Evolutionary conservation across 2,888 invertebrate species (phyloP).

Genomic region (Erynnis tages): DNA sequence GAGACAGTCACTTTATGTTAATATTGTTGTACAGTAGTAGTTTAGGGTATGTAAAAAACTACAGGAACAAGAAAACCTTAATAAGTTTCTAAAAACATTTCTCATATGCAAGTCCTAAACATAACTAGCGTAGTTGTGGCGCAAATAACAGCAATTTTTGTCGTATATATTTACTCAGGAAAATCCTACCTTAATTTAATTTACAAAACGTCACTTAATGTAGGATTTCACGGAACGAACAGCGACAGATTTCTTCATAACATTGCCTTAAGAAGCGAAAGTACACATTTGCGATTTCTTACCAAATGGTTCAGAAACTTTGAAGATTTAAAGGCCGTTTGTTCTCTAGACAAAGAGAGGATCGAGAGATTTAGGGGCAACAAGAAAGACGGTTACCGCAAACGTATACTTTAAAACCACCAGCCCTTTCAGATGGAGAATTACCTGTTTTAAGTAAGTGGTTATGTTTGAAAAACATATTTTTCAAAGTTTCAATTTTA

Average conservation of each 20-base stretch:
- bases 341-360: slow-evolving; percentile 47
- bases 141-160: too few species aligned
- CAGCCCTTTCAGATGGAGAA: background rate
- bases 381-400: slow-evolving; percentile 38
- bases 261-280: slow-evolving; percentile 19
- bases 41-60: too few species aligned
- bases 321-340: slow-evolving; percentile 47
- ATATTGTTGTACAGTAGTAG: too few species aligned
- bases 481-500: too few species aligned
- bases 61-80: too few species aligned
- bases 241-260: background rate
- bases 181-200: slow-evolving; percentile 6
- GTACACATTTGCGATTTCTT: slow-evolving; percentile 31
- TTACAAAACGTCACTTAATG: slow-evolving; percentile 2
- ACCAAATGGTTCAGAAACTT: slow-evolving; percentile 45
- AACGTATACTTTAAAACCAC: slow-evolving; percentile 26
- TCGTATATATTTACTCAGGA: background rate
- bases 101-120: too few species aligned
- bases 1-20: too few species aligned
- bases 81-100: too few species aligned
- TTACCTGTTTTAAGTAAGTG: too few species aligned
- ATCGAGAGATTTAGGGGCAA: slow-evolving; percentile 45
- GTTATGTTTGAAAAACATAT: too few species aligned
- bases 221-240: slow-evolving; percentile 3
- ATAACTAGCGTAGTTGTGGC: too few species aligned